Percentiles rank a stretch among this genome's conserved stretches.
These are phyloP conservation scores for Pundamilia nyererei DNA, from an alignment of 2,113 vertebrate species.

Conservation along the genomic window DNA sequence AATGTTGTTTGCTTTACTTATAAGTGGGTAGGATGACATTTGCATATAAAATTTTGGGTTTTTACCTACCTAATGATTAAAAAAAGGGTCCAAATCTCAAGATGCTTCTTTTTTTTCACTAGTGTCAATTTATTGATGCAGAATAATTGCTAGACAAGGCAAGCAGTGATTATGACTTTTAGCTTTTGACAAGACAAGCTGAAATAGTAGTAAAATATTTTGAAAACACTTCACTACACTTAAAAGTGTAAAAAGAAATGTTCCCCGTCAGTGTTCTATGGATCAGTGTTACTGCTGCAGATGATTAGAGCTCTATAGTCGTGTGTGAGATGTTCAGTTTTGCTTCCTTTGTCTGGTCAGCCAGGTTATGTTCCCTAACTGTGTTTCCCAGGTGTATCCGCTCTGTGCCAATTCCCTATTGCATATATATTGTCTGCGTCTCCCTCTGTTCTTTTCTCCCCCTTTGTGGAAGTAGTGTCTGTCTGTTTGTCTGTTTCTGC, in stretches of 20 bases:
- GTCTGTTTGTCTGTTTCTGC: rapidly evolving
- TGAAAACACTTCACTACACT: not conserved
- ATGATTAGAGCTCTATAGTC: not conserved
- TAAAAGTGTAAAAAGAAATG: not conserved
- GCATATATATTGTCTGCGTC: rapidly evolving
- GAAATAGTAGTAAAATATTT: not conserved
- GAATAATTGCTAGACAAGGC: not conserved
- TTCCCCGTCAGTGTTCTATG: not conserved
- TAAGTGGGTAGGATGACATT: not conserved
- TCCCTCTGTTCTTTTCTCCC: rapidly evolving
- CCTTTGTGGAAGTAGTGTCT: not conserved
- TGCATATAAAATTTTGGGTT: rapidly evolving
- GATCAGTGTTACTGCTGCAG: not conserved
- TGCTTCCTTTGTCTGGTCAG: not conserved
- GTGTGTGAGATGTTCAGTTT: not conserved
- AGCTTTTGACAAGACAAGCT: not conserved
- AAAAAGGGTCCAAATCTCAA: not conserved
- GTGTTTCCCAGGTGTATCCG: not conserved
- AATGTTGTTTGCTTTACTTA: not conserved
- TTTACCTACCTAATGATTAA: not conserved
- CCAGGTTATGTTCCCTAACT: not conserved
- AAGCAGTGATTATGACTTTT: not conserved
- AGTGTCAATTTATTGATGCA: not conserved
- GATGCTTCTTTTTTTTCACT: not conserved
- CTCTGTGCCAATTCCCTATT: not conserved